Base-by-base conservation (phyloP, 2,888 invertebrate species). In the Torymus auratus region DNA sequence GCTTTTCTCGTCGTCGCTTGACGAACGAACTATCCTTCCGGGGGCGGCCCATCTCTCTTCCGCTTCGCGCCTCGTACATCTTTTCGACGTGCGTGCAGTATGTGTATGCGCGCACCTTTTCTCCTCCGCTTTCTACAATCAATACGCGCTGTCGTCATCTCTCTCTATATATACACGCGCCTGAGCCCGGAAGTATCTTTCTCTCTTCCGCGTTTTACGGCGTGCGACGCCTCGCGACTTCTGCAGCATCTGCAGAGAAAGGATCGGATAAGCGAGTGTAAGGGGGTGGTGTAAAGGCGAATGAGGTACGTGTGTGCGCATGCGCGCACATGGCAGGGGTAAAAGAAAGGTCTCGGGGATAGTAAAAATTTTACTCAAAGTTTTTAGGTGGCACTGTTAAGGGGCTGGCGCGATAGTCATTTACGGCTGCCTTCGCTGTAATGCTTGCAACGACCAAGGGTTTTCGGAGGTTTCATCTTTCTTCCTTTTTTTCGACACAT, bases 301-400 rank as follows among this genome's bases (percentile, higher is more conserved):
- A 23, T 41, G 10, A 7, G 23, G 10, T 50, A 20, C 17, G 23
- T 28, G 14, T 52, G 61, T 28, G 7, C 65, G 14, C 61, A n/a
- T 14, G 20, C 7, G 41, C 41, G 41, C 41, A 7, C 7, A 7
- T 41, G 41, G 5, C 41, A 7, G 7, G 41, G 41, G 7, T 41
- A 41, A 71, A 17, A 61, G 61, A 61, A 64, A 60, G 60, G 15
- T 12, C 17, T 10, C 41, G 41, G 7, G n/a, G 56, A 28, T 23
- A 56, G 64, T 77, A 70, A 77, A 77, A 77, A 50, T 77, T 77
- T 77, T 70, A 70, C 77, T 65, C 78, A 65, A 58, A 77, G 62
- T 28, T 62, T 77, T 58, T 69, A 56, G 62, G 17, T 62, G 20
- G 50, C 5, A 70, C 77, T 70, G 23, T 69, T 76, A 70, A 77